Base-by-base conservation (phyloP, 2,113 vertebrate genomes). In the Cacatua alba region DNA sequence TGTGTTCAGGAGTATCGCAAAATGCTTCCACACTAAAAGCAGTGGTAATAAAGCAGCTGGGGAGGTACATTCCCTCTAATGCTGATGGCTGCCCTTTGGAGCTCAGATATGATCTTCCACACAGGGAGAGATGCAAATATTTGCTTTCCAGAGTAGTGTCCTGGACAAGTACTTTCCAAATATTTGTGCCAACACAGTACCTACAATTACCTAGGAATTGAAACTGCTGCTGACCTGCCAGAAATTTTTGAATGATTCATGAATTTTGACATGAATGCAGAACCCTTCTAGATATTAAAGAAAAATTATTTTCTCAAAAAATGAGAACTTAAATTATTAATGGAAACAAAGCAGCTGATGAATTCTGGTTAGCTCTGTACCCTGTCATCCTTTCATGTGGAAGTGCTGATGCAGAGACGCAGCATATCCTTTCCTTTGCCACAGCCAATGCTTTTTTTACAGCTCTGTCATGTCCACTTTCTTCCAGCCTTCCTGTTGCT, bases 61-160 rank as follows among this genome's bases (percentile, higher is more conserved):
- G 57, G 72, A 93, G 65, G 81, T 35, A 11, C 29, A 44, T 48
- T 94, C n/a, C 44, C 19, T 26, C 2, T 51, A 41, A 65, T 29
- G 59, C 43, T 82, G 37, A 35, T 86, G 75, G 35, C 46, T 81
- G 84, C 70, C 82, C 80, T 97, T 80, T 95, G 91, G 95, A 96
- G 59, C 28, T 87, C 62, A 63, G 82, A 33, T 60, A 79, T 91
- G 55, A 90, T 64, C 83, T 41, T 96, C 86, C 82, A 82, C 53
- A 67, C 94, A 89, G 83, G 57, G 9, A 91, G 74, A 90, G 33
- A 80, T 43, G 67, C 7, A 62, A 81, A 63, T 25, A n/a, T 97
- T 93, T 92, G 21, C 72, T 88, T 96, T 46, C 59, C 82, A 79
- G 63, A 71, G 51, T 21, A 51, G 3, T 8, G 16, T 78, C 46